These are phyloP conservation scores for Phataginus tricuspis DNA, from an alignment of 2,797 vertebrate species.

Conservation along the genomic window DNA sequence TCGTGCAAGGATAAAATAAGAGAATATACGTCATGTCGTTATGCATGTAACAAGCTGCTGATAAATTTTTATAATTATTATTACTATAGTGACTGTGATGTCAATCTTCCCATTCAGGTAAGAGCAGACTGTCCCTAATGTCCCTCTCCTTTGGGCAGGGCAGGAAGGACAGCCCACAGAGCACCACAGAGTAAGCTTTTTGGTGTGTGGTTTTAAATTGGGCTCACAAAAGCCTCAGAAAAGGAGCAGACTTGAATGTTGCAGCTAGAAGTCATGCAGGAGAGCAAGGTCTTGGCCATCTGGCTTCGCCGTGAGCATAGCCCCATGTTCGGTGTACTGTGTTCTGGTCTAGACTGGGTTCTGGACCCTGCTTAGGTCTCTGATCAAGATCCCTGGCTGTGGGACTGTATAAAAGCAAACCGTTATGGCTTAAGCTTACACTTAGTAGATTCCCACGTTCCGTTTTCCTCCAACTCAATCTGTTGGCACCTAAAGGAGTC, in stretches of 20 bases:
- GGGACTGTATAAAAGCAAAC: not conserved
- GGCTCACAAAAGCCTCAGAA: not conserved
- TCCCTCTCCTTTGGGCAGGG: not conserved
- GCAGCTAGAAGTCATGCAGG: fast-evolving
- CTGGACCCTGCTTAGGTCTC: not conserved
- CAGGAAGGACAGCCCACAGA: not conserved
- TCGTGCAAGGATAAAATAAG: fast-evolving
- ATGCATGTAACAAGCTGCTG: not conserved
- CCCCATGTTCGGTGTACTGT: fast-evolving
- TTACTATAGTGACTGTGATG: not conserved
- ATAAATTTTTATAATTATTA: not conserved
- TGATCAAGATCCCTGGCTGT: fast-evolving
- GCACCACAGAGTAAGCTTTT: fast-evolving
- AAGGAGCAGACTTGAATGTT: not conserved
- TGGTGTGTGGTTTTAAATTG: not conserved
- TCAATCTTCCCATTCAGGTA: not conserved
- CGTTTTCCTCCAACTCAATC: fast-evolving
- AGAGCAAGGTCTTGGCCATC: fast-evolving
- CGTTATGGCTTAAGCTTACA: fast-evolving
- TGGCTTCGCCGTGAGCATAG: fast-evolving
- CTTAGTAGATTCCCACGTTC: not conserved
- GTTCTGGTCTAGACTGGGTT: too few species aligned
- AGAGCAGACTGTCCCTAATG: not conserved
- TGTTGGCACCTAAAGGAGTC: not conserved
- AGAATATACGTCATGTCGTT: fast-evolving